Base-by-base conservation (phyloP, 2,888 invertebrate genomes). In the Lithophane semibrunnea region DNA sequence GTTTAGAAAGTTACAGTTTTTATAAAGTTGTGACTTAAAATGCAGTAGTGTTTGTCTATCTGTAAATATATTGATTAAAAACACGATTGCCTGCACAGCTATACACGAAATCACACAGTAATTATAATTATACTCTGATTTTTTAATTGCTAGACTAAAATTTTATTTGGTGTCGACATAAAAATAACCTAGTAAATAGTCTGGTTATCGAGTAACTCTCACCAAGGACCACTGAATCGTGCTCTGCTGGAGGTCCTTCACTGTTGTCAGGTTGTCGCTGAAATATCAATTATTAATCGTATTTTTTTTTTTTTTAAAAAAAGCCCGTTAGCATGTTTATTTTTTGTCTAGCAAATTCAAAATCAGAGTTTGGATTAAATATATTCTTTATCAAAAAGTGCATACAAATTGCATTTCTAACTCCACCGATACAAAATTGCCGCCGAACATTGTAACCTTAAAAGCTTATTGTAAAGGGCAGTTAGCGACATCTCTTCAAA, bases 401-500 rank as follows among this genome's bases (percentile, higher is more conserved):
- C 24, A 64, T 60, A 52, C 37, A 69, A 75, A 52, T 80, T 73
- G 67, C 68, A 73, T 69, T 76, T 65, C 69, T 37, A 72, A 75
- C 44, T 66, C 37, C 24, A 10, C 18, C 37, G 58, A 44, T 72
- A 74, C 73, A 65, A 77, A 80, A 37, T 78, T 87, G 47, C 72
- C 79, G 79, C 80, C 79, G n/a, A 75, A 66, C 69, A 54, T 73
- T 83, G 79, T 77, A 85, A 86, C 69, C 54, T 81, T 77, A 68
- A 61, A 79, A 76, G 85, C 85, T 83, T 83, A 79, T 80, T 76
- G 82, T 73, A 76, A 75, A 73, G 42, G 63, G 66, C 75, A 79
- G 79, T 86, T 84, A 85, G 88, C 87, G 88, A 88, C 88, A 88
- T 88, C 88, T 88, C 88, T 88, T 86, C 83, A 85, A 88, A 86